Base-by-base conservation (phyloP, 2,113 vertebrate genomes). In the Eolophus roseicapilla region DNA sequence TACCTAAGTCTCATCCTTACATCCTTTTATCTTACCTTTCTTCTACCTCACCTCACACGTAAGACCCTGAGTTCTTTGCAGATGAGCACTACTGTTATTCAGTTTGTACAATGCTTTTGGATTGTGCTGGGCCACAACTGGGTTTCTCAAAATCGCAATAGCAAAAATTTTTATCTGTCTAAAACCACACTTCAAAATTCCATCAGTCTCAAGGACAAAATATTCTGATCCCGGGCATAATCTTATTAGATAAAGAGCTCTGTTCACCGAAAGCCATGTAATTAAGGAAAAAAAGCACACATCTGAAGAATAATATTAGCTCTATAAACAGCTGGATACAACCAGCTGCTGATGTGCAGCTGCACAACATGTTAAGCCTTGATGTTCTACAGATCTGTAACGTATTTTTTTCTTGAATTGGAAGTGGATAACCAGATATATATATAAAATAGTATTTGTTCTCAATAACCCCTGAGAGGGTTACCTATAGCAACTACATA, bases 291-390 rank as follows among this genome's bases (percentile, higher is more conserved):
- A 85, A 89, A 62, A 23, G 1, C 59, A 82, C 20, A 82, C 9
- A 79, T 53, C 37, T 87, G 69, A 92, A 91, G 44, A 92, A 94
- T 57, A 94, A 59, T 46, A 84, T 76, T 77, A 96, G 76, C 62
- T 69, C 55, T 64, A 62, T 33, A 84, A 94, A 95, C 74, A 96
- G 92, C 95, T 94, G 88, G 92, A 95, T 83, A 74, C 44, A 75
- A 82, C 62, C 69, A 89, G 88, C 64, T 95, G 85, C 73, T 90
- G 73, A 90, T 35, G 35, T 83, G 73, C 82, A 90, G 88, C 80
- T 90, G 81, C 62, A 84, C 79, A 89, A 78, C 47, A 71, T 49
- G 65, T 49, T 79, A 71, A 92, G n/a, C 29, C 64, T 59, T 60
- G 29, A 47, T 68, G 44, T 65, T 85, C 65, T 37, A 86, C n/a